phyloP scores from a whole-genome alignment of 2,113 vertebrate species.

The Gorsachius goisagi region DNA sequence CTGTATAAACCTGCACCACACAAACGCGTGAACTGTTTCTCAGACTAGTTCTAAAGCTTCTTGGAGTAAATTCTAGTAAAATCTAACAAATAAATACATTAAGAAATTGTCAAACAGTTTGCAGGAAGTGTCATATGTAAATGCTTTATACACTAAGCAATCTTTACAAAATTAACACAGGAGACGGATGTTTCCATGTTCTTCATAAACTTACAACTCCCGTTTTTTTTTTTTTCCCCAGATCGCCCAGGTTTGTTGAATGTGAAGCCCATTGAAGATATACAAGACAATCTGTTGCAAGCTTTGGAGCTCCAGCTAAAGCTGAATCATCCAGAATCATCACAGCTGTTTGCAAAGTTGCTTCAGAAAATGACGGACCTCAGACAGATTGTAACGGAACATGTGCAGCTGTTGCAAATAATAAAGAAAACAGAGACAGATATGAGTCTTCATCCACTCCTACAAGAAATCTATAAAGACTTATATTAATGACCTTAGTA shows the following conservation, averaged over 20 bases:
- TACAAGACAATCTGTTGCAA: slow-evolving; percentile 94
- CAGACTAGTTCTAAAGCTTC: neutral
- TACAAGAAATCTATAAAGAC: slow-evolving; percentile 99
- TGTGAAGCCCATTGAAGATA: slow-evolving; percentile 95
- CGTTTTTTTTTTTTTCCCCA: slow-evolving; percentile 8
- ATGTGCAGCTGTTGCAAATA: slow-evolving; percentile 92
- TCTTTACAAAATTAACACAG: accelerated
- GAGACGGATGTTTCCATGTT: accelerated
- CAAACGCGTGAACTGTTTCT: neutral
- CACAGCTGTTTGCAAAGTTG: slow-evolving; percentile 95
- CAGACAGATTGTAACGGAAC: slow-evolving; percentile 94
- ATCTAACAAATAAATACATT: neutral
- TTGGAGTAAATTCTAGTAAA: neutral
- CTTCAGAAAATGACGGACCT: slow-evolving; percentile 99
- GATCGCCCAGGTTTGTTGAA: slow-evolving; percentile 96
- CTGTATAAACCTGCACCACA: neutral
- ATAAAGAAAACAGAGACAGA: slow-evolving; percentile 94
- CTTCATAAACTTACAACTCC: neutral
- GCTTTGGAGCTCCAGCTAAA: slow-evolving; percentile 96
- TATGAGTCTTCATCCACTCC: slow-evolving; percentile 92
- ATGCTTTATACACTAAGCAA: neutral
- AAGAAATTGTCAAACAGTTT: neutral
- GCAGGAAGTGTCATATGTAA: neutral
- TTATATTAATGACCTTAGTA: slow-evolving; percentile 81
- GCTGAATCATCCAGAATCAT: slow-evolving; percentile 91